These are phyloP conservation scores for Heliconius aoede DNA, from an alignment of 2,888 invertebrate genomes.

Conservation along the genomic window DNA sequence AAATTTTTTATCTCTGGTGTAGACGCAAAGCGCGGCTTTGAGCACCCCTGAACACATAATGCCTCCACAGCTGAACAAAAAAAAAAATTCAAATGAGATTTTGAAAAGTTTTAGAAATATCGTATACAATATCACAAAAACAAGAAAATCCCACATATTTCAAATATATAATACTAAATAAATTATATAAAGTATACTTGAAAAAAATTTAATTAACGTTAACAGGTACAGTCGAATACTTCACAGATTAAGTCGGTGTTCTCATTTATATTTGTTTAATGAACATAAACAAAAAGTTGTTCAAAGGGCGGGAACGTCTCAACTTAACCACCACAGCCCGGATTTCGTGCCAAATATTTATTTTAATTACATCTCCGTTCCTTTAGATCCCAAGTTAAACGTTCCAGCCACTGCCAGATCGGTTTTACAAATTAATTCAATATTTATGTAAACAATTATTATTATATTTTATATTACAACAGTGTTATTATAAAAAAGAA, in stretches of 20 bases:
- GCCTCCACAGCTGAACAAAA: no score
- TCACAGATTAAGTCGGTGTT: slow-evolving; percentile 67
- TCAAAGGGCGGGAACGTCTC: slow-evolving; percentile 81
- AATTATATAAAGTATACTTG: background rate
- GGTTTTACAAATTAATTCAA: slow-evolving; percentile 33
- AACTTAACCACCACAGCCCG: slow-evolving; percentile 78
- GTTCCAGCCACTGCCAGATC: slow-evolving; percentile 54
- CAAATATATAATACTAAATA: background rate
- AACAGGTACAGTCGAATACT: slow-evolving; percentile 61
- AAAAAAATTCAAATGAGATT: background rate
- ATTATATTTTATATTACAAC: background rate
- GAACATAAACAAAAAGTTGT: slow-evolving; percentile 81
- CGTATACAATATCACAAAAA: no score
- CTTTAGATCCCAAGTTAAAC: slow-evolving; percentile 72
- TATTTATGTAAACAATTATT: slow-evolving; percentile 21
- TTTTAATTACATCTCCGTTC: slow-evolving; percentile 80
- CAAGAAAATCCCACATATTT: background rate
- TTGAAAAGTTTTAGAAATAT: background rate
- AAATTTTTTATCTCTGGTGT: no score
- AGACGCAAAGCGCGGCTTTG: no score
- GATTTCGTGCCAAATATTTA: slow-evolving; percentile 82
- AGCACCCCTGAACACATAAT: no score
- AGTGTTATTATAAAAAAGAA: background rate
- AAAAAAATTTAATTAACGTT: slow-evolving; percentile 4
- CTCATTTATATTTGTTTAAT: slow-evolving; percentile 79